These are phyloP conservation scores for Julus scanicus DNA, from an alignment of 2,888 invertebrate species.

Conservation along the genomic window DNA sequence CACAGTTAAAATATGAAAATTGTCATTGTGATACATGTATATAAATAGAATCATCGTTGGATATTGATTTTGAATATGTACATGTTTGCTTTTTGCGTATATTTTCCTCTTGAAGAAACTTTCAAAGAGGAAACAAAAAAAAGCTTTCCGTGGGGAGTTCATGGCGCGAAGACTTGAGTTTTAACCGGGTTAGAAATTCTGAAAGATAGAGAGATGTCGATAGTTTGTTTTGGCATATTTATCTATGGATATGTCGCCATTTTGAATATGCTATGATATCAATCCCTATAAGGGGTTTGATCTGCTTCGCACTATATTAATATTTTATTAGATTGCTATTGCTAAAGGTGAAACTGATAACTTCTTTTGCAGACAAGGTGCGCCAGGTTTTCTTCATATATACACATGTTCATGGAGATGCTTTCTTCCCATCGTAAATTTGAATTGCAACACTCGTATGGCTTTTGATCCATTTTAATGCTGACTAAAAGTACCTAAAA, in stretches of 20 bases:
- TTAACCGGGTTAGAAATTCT: not conserved
- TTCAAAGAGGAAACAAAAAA: conserved; percentile 16
- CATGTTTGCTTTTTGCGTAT: not conserved
- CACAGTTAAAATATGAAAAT: not conserved
- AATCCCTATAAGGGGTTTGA: not conserved
- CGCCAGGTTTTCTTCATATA: not conserved
- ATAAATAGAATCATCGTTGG: not conserved
- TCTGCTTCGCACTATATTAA: conserved; percentile 15
- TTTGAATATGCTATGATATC: not conserved
- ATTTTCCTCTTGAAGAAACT: not conserved
- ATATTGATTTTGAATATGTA: conserved; percentile 8
- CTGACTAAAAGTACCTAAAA: conserved; percentile 8
- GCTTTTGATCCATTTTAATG: conserved; percentile 36
- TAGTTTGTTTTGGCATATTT: conserved; percentile 35
- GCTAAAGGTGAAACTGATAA: conserved; percentile 34
- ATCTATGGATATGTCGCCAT: not conserved
- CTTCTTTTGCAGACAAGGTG: not conserved
- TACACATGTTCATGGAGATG: not conserved
- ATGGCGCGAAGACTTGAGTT: conserved; percentile 3
- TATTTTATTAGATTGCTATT: conserved; percentile 38
- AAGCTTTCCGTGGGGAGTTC: conserved; percentile 10
- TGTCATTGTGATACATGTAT: not conserved
- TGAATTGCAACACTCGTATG: not conserved
- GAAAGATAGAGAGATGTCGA: not conserved
- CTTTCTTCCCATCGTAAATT: conserved; percentile 35